Conservation (phyloP, 2,888 invertebrate species). For the Agonopterix alstromeriana region DNA sequence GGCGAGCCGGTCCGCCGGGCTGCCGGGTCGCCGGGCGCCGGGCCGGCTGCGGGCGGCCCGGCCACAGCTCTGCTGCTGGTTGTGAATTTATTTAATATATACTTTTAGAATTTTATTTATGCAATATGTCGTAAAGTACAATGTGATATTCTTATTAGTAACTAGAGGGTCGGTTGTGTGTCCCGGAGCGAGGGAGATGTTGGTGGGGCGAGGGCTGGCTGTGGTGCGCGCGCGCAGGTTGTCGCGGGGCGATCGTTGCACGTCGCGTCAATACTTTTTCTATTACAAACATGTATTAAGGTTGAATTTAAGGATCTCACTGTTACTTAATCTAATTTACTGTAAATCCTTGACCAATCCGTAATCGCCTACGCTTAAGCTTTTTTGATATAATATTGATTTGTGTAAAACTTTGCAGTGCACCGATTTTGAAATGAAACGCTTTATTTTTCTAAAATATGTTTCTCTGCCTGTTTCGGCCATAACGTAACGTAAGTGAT, state of each 20-base stretch:
- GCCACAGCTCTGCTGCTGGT: neutral
- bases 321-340: slow-evolving; percentile 20
- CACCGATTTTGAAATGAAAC: neutral
- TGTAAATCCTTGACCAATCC: slow-evolving; percentile 4
- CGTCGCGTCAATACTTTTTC: too few species aligned
- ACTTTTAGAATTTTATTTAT: neutral
- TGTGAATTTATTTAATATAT: neutral
- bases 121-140: slow-evolving; percentile 22
- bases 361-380: slow-evolving; percentile 5
- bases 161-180: neutral
- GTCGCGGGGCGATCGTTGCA: neutral
- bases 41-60: neutral
- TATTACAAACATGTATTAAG: neutral
- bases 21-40: neutral
- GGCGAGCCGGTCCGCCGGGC: neutral
- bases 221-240: neutral
- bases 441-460: slow-evolving; percentile 4
- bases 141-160: slow-evolving; percentile 38
- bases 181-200: neutral
- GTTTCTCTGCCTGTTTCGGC: slow-evolving; percentile 4
- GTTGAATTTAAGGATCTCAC: slow-evolving; percentile 20
- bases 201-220: neutral
- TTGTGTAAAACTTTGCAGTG: slow-evolving; percentile 1
- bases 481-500: slow-evolving; percentile 2
- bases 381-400: neutral